Conservation (phyloP, 2,888 invertebrate genomes). For the Amorpha juglandis region DNA sequence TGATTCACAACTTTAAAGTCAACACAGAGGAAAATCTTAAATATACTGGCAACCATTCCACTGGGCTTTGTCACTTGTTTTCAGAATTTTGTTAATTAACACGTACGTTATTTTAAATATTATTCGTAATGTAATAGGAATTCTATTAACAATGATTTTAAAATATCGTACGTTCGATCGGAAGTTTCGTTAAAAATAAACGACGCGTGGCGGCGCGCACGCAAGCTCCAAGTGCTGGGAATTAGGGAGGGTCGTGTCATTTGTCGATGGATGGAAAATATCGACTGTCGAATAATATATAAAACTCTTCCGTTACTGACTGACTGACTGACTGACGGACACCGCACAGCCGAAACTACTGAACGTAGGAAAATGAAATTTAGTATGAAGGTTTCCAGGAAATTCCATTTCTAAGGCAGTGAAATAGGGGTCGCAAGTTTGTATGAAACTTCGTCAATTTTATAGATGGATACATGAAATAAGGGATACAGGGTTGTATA, state of each 20-base stretch:
- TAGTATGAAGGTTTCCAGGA: too few relatives aligned
- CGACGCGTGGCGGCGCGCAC: conserved; percentile 54
- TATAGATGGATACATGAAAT: too few relatives aligned
- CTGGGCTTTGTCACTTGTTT: not conserved
- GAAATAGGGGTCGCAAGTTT: too few relatives aligned
- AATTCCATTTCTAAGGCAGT: too few relatives aligned
- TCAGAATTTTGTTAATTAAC: conserved; percentile 12
- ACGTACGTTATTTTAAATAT: conserved; percentile 35
- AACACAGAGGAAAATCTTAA: conserved; percentile 6
- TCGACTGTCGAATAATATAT: conserved; percentile 27
- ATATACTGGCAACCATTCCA: conserved; percentile 24
- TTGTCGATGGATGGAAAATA: not conserved
- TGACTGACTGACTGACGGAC: too few relatives aligned
- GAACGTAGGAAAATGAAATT: too few relatives aligned
- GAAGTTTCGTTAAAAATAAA: conserved; percentile 57
- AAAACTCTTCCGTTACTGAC: too few relatives aligned
- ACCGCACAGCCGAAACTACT: too few relatives aligned
- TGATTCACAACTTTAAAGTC: not conserved
- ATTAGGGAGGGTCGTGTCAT: conserved; percentile 28
- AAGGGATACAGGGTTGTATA: too few relatives aligned
- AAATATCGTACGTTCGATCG: conserved; percentile 55
- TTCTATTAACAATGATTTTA: conserved; percentile 48
- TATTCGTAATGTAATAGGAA: conserved; percentile 15
- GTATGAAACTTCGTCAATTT: too few relatives aligned
- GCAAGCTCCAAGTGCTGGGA: conserved; percentile 31